These are phyloP conservation scores for Rhopalosiphum maidis DNA, from an alignment of 1,140 invertebrate genomes.

Conservation along the genomic window DNA sequence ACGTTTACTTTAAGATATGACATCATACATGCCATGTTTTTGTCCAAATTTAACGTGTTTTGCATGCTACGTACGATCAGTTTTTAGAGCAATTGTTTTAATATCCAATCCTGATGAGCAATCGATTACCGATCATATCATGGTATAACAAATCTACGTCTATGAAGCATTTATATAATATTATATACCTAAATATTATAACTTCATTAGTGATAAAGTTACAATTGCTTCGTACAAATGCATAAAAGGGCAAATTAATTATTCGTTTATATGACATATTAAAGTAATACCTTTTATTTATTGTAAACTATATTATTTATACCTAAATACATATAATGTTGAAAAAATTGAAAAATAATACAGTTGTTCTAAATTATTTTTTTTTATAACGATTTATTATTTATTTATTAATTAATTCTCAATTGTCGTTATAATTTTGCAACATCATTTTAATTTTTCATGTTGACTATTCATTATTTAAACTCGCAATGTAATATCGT, in stretches of 20 bases:
- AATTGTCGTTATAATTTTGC: no score
- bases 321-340: neutral
- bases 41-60: neutral
- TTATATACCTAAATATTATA: no score
- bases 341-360: neutral
- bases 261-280: neutral
- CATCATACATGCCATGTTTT: constrained; percentile 5
- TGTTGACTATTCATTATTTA: neutral
- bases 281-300: neutral
- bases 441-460: neutral
- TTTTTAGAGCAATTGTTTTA: constrained; percentile 16
- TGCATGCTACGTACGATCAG: neutral
- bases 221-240: no score
- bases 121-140: neutral
- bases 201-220: no score
- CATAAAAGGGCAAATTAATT: no score
- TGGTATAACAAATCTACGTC: neutral
- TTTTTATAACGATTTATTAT: neutral
- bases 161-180: no score
- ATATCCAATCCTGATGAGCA: neutral
- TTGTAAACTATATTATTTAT: neutral
- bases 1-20: neutral
- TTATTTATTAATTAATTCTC: neutral
- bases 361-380: neutral
- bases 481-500: no score